Evolutionary conservation across 2,888 invertebrate genomes (phyloP).

Genomic region (Napeogenes sylphis): DNA sequence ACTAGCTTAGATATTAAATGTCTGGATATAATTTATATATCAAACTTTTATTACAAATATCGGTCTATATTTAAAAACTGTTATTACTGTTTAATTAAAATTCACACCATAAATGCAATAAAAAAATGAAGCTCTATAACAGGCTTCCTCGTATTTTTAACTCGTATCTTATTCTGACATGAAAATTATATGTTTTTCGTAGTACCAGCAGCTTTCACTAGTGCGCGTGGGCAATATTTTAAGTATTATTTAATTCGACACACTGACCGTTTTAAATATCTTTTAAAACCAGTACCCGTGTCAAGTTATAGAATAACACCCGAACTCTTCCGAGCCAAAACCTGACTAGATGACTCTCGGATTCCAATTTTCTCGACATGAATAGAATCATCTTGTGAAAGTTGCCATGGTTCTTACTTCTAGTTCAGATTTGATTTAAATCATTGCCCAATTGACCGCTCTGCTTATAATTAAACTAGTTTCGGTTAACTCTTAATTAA

Average conservation of each 20-base stretch:
- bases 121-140: conserved; percentile 18
- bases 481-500: conserved; percentile 31
- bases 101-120: conserved; percentile 5
- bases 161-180: conserved; percentile 44
- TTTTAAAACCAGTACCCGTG: conserved; percentile 39
- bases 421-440: conserved; percentile 52
- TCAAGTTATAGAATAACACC: conserved; percentile 47
- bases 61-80: conserved; percentile 1
- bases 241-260: conserved; percentile 64
- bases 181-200: conserved; percentile 45
- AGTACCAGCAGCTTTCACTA: conserved; percentile 57
- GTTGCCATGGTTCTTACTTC: conserved; percentile 54
- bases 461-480: conserved; percentile 49
- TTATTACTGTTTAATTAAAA: conserved; percentile 5
- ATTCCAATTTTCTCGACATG: conserved; percentile 47
- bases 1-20: too few species aligned
- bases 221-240: conserved; percentile 50
- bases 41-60: neutral
- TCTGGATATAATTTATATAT: too few species aligned
- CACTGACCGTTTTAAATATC: conserved; percentile 51
- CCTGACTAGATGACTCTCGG: conserved; percentile 37
- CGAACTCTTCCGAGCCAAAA: conserved; percentile 35
- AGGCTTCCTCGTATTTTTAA: conserved; percentile 31
- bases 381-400: conserved; percentile 55
- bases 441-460: conserved; percentile 45